Base-by-base conservation (phyloP, 1,140 invertebrate genomes). In the Eriocheir sinensis region DNA sequence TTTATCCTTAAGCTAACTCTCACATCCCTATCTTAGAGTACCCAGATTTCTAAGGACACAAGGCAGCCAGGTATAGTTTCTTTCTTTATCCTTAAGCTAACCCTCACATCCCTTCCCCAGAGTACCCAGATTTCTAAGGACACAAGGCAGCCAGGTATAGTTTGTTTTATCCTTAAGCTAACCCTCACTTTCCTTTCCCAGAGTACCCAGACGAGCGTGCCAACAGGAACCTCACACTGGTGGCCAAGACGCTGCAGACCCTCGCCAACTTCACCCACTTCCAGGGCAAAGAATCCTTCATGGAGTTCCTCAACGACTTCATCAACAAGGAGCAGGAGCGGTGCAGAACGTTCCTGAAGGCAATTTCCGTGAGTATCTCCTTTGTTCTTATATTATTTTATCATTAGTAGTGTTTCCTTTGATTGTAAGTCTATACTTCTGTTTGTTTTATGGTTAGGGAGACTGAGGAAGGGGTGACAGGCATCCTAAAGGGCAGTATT, bases 261-360 rank as follows among this genome's bases (percentile, higher is more conserved):
- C 96, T 99, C 95, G 98, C 98, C 0, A 99, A 99, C 96, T 99
- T 99, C 96, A 99, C 99, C 27, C 98, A 98, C 95, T 99, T 99
- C 97, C 99, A 99, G 96, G 98, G 98, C 93, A 99, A 99, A 96
- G 99, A 99, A 96, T 98, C 98, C 96, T 99, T 99, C 96, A 99
- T 99, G 99, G 98, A 99, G 96, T 99, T 99, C 96, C 98, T 99
- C 97, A 99, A 99, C 96, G 98, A 98, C 96, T 98, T 99, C 96
- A 97, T 99, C 34, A 98, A 99, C 96, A 97, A 98, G 95, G 98
- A 99, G 97, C 98, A 98, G 91, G 97, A 97, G n/a, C 98, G 98
- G 81, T 99, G 99, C 99, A 98, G 99, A 96, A 97, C 98, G 44
- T 99, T 99, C 96, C 97, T 99, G 15, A 97, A 98, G 96, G 97